Evolutionary conservation across 1,140 invertebrate species (phyloP).

Genomic region (Pseudomyrmex dendroicus): DNA sequence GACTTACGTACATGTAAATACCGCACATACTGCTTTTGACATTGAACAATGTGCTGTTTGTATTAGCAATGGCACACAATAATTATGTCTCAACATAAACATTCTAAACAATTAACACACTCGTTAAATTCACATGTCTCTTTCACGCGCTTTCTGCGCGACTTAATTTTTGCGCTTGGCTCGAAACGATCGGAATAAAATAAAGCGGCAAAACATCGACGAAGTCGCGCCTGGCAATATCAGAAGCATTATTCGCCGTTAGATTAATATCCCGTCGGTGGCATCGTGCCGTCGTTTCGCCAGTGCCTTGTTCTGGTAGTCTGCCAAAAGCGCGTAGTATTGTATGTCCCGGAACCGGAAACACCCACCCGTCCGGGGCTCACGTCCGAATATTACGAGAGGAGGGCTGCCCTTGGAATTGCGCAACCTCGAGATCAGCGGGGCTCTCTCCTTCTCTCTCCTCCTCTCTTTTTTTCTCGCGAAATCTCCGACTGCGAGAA

Average conservation of each 20-base stretch:
- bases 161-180: not conserved
- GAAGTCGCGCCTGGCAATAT: conserved; percentile 50
- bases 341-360: conserved; percentile 77
- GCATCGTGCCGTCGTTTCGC: conserved; percentile 69
- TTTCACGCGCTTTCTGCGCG: not conserved
- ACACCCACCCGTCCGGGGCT: conserved; percentile 67
- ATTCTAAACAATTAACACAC: no score
- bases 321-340: conserved; percentile 79
- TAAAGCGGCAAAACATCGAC: not conserved
- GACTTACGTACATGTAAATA: no score
- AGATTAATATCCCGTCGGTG: conserved; percentile 80
- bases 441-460: no score
- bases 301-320: conserved; percentile 77
- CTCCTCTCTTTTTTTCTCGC: not conserved
- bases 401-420: conserved; percentile 20
- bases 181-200: conserved; percentile 23
- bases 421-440: conserved; percentile 17
- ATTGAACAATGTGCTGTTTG: no score
- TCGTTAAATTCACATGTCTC: not conserved
- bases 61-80: no score
- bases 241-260: conserved; percentile 62
- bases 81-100: no score
- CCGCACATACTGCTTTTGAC: no score
- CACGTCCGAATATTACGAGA: conserved; percentile 70
- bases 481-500: conserved; percentile 5